A percentile compares a stretch with the other conserved stretches of the same genome.
phyloP scores from a whole-genome alignment of 1,140 invertebrate genomes.

The Sinella curviseta region DNA sequence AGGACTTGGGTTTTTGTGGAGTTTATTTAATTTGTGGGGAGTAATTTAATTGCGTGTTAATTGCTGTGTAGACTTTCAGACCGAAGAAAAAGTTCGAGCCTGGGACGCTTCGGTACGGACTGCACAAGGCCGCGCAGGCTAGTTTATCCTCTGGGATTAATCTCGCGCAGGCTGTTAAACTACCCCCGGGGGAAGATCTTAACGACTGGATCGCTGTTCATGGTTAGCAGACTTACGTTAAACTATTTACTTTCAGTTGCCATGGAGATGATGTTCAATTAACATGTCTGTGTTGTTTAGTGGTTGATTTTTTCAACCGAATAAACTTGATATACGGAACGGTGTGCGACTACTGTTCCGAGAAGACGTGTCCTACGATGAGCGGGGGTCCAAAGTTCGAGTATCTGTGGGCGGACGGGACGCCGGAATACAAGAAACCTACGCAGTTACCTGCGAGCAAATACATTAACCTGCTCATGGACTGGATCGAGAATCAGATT shows the following conservation, averaged over 20 bases:
- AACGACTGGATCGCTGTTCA: conserved; percentile 96
- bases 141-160: conserved; percentile 92
- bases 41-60: conserved; percentile 6
- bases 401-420: conserved; percentile 89
- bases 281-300: not conserved
- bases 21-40: no score
- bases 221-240: conserved; percentile 72
- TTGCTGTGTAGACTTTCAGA: conserved; percentile 70
- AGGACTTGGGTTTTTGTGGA: not conserved
- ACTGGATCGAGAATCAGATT: conserved; percentile 91
- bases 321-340: conserved; percentile 88
- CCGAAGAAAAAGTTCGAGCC: conserved; percentile 88
- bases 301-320: conserved; percentile 85
- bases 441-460: conserved; percentile 82
- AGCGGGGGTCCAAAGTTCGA: conserved; percentile 84
- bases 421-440: conserved; percentile 79
- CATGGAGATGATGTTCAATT: not conserved
- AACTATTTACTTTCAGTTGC: conserved; percentile 1
- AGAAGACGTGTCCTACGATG: conserved; percentile 86
- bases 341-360: conserved; percentile 48
- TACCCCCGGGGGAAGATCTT: conserved; percentile 82
- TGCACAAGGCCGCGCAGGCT: conserved; percentile 92
- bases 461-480: conserved; percentile 86
- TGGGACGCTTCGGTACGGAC: conserved; percentile 85
- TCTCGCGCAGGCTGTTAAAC: conserved; percentile 76